phyloP scores from a whole-genome alignment of 2,888 invertebrate genomes.

The Protophormia terraenovae region DNA sequence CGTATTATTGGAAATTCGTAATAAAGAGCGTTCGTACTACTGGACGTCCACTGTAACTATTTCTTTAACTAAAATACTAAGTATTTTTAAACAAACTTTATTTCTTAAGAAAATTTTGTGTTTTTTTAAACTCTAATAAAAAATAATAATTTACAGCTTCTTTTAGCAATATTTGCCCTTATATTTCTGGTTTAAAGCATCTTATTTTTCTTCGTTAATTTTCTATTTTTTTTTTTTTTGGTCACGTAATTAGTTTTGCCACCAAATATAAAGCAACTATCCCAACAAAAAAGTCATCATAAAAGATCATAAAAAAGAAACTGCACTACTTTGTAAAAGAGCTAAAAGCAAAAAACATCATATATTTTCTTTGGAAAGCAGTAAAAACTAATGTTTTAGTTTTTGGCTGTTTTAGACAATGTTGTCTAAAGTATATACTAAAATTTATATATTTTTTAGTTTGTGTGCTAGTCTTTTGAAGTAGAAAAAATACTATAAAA shows the following conservation, averaged over 20 bases:
- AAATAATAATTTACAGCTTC: not conserved
- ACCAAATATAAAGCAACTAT: not conserved
- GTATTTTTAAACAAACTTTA: no score
- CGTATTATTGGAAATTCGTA: no score
- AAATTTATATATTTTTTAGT: slow-evolving; percentile 4
- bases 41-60: no score
- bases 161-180: not conserved
- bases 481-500: not conserved
- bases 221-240: slow-evolving; percentile 14
- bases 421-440: slow-evolving; percentile 25
- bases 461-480: not conserved
- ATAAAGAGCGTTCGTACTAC: no score
- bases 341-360: not conserved
- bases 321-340: slow-evolving; percentile 4
- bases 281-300: not conserved
- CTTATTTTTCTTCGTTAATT: not conserved
- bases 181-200: slow-evolving; percentile 8
- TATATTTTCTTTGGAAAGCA: not conserved
- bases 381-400: not conserved
- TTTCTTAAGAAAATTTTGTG: no score
- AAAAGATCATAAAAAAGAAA: no score
- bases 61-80: no score
- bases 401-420: slow-evolving; percentile 25
- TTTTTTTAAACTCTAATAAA: no score
- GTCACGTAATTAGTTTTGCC: slow-evolving; percentile 59